Evolutionary conservation across 2,888 invertebrate genomes (phyloP).

Genomic region (Congeria kusceri): DNA sequence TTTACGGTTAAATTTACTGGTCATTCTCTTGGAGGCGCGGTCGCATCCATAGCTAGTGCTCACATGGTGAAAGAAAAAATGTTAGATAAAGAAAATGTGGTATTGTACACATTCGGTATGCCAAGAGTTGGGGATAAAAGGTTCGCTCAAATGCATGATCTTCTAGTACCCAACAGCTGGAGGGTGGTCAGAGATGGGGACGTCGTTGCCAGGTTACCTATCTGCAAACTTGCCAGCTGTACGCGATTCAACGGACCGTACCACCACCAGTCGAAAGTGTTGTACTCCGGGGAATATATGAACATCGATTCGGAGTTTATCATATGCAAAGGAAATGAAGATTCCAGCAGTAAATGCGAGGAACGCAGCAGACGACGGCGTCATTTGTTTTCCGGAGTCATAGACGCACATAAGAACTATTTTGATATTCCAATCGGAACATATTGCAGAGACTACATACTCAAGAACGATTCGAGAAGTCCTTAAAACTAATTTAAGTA

Average conservation of each 20-base stretch:
- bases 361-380: not conserved
- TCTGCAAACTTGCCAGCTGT: slow-evolving; percentile 32
- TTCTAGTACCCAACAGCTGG: slow-evolving; percentile 53
- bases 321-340: slow-evolving; percentile 49
- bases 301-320: slow-evolving; percentile 32
- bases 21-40: slow-evolving; percentile 61
- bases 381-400: not conserved
- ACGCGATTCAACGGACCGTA: slow-evolving; percentile 46
- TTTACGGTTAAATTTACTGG: slow-evolving; percentile 51
- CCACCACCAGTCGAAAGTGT: slow-evolving; percentile 52
- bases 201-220: slow-evolving; percentile 45
- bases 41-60: slow-evolving; percentile 51
- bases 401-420: slow-evolving; percentile 44
- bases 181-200: slow-evolving; percentile 49
- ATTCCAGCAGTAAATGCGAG: slow-evolving; percentile 24
- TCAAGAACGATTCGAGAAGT: slow-evolving; percentile 12
- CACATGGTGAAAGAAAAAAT: slow-evolving; percentile 46
- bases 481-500: no score
- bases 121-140: slow-evolving; percentile 54
- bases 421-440: slow-evolving; percentile 57
- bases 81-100: slow-evolving; percentile 29
- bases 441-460: slow-evolving; percentile 42
- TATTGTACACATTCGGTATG: slow-evolving; percentile 61
- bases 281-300: slow-evolving; percentile 42
- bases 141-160: slow-evolving; percentile 43